These are phyloP conservation scores for Tetragnatha montana DNA, from an alignment of 2,888 invertebrate species.

Conservation along the genomic window DNA sequence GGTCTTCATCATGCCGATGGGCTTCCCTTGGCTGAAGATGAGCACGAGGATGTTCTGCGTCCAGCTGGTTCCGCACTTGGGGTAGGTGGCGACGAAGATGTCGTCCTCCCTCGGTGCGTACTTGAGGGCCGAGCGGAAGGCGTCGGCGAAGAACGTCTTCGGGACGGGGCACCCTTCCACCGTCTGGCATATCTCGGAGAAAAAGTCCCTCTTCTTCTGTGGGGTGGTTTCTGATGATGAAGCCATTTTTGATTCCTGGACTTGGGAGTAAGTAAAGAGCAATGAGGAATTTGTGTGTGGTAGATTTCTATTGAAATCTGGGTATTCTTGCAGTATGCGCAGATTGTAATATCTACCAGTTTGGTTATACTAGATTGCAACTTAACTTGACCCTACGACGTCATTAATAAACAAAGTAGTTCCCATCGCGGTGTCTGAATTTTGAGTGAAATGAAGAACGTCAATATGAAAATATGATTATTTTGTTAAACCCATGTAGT, in stretches of 20 bases:
- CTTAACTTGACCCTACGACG: no score
- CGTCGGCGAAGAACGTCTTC: background rate
- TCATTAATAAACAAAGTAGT: no score
- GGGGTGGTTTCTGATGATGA: background rate
- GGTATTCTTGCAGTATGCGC: no score
- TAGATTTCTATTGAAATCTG: no score
- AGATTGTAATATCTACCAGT: no score
- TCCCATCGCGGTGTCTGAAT: no score
- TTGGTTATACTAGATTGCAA: no score
- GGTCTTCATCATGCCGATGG: background rate
- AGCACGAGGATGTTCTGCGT: constrained; percentile 48
- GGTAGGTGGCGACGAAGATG: constrained; percentile 56
- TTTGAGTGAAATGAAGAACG: no score
- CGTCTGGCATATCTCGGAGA: constrained; percentile 12
- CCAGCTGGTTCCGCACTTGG: constrained; percentile 65
- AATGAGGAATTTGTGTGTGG: no score
- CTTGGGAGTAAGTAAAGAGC: no score
- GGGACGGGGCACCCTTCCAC: constrained; percentile 41
- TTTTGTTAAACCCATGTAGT: no score
- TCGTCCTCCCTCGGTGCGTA: constrained; percentile 50
- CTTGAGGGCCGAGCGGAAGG: constrained; percentile 28
- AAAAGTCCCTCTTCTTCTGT: background rate
- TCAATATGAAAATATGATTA: no score
- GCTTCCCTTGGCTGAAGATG: constrained; percentile 11
- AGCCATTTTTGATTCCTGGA: background rate